Conservation (phyloP, 2,113 vertebrate genomes). For the Hoplias malabaricus region DNA sequence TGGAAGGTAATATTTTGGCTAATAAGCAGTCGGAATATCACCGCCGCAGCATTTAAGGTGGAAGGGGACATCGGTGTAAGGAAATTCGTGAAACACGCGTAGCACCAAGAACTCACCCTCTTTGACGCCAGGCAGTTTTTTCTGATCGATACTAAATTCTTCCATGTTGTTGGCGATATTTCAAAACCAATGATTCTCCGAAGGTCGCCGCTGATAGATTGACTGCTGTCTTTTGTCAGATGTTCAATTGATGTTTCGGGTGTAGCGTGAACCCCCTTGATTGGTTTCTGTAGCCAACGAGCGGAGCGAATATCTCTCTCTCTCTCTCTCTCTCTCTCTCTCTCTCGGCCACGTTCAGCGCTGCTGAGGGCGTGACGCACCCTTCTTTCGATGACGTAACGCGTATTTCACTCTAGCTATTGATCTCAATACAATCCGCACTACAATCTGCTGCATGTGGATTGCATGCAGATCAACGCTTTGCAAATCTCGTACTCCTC, state of each 20-base stretch:
- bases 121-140: slow-evolving; percentile 79
- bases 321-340: slow-evolving; percentile 3
- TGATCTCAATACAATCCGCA: not conserved
- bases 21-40: no score
- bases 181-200: slow-evolving; percentile 55
- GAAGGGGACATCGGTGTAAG: no score
- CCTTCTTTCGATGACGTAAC: not conserved
- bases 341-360: slow-evolving; percentile 1
- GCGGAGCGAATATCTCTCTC: slow-evolving; percentile 22
- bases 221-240: slow-evolving; percentile 60
- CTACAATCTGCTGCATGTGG: not conserved
- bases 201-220: slow-evolving; percentile 65
- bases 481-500: not conserved
- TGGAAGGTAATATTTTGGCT: no score
- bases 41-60: no score
- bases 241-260: slow-evolving; percentile 66
- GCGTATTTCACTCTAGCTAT: not conserved
- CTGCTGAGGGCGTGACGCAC: not conserved
- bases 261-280: slow-evolving; percentile 61
- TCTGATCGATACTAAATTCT: slow-evolving; percentile 77
- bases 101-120: slow-evolving; percentile 68
- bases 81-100: no score
- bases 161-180: slow-evolving; percentile 72
- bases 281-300: slow-evolving; percentile 67
- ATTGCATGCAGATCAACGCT: not conserved